A percentile compares a stretch with the other conserved stretches of the same genome.
Conservation (phyloP, 1,140 invertebrate genomes). For the Anastatus disparis region DNA sequence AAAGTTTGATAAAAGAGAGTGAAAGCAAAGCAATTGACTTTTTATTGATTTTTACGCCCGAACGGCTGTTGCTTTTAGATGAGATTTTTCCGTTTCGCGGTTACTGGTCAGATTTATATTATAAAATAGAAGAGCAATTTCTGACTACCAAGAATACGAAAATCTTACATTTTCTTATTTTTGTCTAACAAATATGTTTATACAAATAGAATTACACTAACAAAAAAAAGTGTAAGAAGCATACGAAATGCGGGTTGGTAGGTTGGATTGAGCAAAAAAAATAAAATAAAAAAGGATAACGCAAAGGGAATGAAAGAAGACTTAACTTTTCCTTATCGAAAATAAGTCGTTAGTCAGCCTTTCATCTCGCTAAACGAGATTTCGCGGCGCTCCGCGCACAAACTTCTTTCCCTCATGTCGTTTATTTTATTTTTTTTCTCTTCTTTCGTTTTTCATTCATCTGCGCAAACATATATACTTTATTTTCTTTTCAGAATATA, state of each 20-base stretch:
- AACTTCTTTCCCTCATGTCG: slow-evolving; percentile 53
- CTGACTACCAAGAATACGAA: too few species aligned
- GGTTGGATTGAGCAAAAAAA: too few species aligned
- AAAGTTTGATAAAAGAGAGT: background rate
- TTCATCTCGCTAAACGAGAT: slow-evolving; percentile 68
- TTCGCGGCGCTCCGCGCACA: slow-evolving; percentile 56
- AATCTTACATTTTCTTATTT: too few species aligned
- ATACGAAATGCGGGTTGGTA: too few species aligned
- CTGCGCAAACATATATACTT: too few species aligned
- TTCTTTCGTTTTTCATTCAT: slow-evolving; percentile 31
- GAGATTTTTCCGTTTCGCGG: slow-evolving; percentile 25
- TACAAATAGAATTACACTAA: too few species aligned
- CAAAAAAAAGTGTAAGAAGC: too few species aligned
- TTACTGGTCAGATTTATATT: too few species aligned
- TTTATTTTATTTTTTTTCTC: slow-evolving; percentile 29
- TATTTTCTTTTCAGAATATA: too few species aligned
- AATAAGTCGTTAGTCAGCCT: slow-evolving; percentile 67
- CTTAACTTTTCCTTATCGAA: slow-evolving; percentile 68
- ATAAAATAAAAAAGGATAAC: background rate
- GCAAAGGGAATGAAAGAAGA: slow-evolving; percentile 48
- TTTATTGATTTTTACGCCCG: slow-evolving; percentile 40
- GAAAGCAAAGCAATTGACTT: slow-evolving; percentile 34
- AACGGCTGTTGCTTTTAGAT: slow-evolving; percentile 17
- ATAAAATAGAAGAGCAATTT: too few species aligned
- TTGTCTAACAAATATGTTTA: too few species aligned